A percentile compares a stretch with the other conserved stretches of the same genome.
Conservation (phyloP, 2,113 vertebrate genomes). For the Nothobranchius furzeri region DNA sequence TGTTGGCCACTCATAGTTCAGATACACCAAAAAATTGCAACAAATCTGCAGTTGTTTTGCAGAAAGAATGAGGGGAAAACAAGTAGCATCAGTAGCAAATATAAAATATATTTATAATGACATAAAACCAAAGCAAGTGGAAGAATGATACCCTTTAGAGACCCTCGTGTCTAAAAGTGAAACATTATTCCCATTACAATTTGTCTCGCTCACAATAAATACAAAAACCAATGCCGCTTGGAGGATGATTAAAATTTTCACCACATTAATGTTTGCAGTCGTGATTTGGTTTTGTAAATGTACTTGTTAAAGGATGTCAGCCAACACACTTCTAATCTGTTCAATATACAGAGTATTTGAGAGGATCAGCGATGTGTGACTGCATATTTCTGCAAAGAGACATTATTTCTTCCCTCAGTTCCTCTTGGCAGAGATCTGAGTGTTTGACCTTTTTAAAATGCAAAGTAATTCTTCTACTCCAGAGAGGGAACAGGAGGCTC, state of each 20-base stretch:
- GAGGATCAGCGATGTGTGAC: conserved; percentile 67
- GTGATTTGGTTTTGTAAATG: conserved; percentile 61
- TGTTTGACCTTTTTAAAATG: conserved; percentile 83
- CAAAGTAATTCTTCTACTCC: conserved; percentile 77
- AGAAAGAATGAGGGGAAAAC: too few relatives aligned
- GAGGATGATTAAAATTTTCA: conserved; percentile 20
- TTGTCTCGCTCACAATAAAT: not conserved
- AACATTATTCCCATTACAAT: too few relatives aligned
- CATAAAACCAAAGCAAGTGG: too few relatives aligned
- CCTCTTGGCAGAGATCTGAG: conserved; percentile 76
- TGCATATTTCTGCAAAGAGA: conserved; percentile 73
- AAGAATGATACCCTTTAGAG: too few relatives aligned
- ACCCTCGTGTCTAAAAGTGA: too few relatives aligned
- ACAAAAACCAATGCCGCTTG: not conserved
- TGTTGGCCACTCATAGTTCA: too few relatives aligned
- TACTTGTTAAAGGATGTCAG: conserved; percentile 49
- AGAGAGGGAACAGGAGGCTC: conserved; percentile 74
- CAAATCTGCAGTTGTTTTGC: too few relatives aligned
- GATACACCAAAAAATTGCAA: too few relatives aligned
- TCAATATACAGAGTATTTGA: conserved; percentile 67
- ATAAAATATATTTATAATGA: too few relatives aligned
- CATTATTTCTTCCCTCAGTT: conserved; percentile 75
- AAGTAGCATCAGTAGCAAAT: too few relatives aligned
- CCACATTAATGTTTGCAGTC: conserved; percentile 15
- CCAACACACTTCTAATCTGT: conserved; percentile 58